Evolutionary conservation across 2,113 vertebrate genomes (phyloP), one percentile per base, ranked within the genome.

Genomic region (Phoxinus phoxinus): DNA sequence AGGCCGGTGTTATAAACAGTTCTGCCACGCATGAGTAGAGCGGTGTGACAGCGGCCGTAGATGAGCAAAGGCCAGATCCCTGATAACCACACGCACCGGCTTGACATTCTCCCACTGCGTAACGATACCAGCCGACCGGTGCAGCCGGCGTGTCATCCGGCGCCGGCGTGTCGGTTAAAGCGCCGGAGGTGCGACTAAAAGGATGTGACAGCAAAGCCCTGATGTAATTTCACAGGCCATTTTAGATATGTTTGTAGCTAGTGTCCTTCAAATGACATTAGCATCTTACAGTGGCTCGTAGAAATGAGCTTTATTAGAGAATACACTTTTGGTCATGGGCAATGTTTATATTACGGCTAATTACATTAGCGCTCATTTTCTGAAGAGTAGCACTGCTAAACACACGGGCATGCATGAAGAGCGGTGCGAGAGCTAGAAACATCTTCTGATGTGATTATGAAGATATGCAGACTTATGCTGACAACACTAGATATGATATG

Each of bases 191-290:
- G 37, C 41, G 6, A 35, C 80, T 69, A 81, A 81, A 81, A 69
- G 2, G 80, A 81, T 53, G 17, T 81, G 80, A 81, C 80, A 81
- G 61, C 61, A 69, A 51, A 81, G 61, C 41, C 17, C 67, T 32
- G 4, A 27, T 51, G 19, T 51, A 51, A 69, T 81, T 81, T 69
- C 44, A 81, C 44, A 51, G 27, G n/a, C 19, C 44, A 32, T 65
- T 69, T 30, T 81, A 48, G 44, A 81, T 51, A 53, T 32, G 63
- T 81, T 32, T 81, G 44, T 23, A 51, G 6, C 80, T 69, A 69
- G 63, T 11, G 80, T 48, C 80, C 61, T 81, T 69, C 80, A 81
- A 51, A 69, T 81, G 63, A 69, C 80, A 81, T 81, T 65, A 65
- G 23, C 15, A 7, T 67, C 61, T 15, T 30, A 46, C 44, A n/a